Base-by-base conservation (phyloP, 2,888 invertebrate species). In the Nomada lathburiana region DNA sequence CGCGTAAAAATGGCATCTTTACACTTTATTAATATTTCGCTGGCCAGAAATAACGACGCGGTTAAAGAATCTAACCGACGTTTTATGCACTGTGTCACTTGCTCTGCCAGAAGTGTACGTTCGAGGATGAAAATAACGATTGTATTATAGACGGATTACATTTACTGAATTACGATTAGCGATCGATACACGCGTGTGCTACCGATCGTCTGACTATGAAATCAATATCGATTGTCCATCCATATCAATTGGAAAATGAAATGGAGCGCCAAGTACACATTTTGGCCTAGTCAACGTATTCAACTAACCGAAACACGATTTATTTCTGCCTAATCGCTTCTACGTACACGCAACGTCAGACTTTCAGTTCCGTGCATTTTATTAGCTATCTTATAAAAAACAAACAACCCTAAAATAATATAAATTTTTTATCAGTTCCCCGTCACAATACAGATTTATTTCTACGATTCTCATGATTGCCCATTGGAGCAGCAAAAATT, bases 1-100 rank as follows among this genome's bases (percentile, higher is more conserved):
- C 71, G 77, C 73, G 55, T 63, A 50, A 82, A 84, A 59, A 60
- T 59, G 52, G 69, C 71, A 84, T 82, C 88, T 81, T 87, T 86
- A 84, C 85, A 84, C 85, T 77, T 88, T 88, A 88, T 86, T 88
- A 88, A 88, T 88, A 88, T 88, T 88, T 85, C 53, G 82, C 74
- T 55, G 57, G 63, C 77, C 85, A 82, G 83, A 84, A 88, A 88
- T 88, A 88, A 71, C 78, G 20, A 13, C 44, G 36, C 57, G 74
- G 84, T 83, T 82, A 82, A 88, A 84, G 83, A 86, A 83, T 85
- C 75, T 57, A 74, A 69, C 72, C 72, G 29, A 68, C 73, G 79
- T 87, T 78, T 83, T 80, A 78, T 79, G 82, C 63, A 47, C 7
- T 29, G 26, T 71, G 60, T 70, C 76, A 62, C 36, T 63, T 42